Evolutionary conservation across 1,140 invertebrate species (phyloP).

Genomic region (Antheraea pernyi): DNA sequence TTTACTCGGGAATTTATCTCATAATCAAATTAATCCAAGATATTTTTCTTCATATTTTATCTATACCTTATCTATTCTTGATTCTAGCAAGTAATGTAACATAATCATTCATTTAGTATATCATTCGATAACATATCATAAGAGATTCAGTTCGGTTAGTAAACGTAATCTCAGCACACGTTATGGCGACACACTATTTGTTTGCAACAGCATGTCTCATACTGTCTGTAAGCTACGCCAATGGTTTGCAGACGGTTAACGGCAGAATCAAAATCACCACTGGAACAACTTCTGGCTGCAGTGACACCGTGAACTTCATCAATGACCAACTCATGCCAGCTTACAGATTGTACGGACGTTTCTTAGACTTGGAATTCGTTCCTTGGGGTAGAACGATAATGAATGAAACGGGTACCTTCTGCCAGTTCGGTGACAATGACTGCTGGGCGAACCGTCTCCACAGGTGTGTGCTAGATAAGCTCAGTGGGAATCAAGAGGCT

Average conservation of each 20-base stretch:
- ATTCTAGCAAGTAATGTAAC: background rate
- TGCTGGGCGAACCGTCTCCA: slow-evolving; percentile 68
- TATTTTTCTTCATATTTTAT: background rate
- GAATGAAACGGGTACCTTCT: slow-evolving; percentile 34
- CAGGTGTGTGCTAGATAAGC: slow-evolving; percentile 53
- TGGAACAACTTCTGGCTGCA: slow-evolving; percentile 51
- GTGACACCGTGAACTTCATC: slow-evolving; percentile 50
- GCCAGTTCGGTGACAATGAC: slow-evolving; percentile 51
- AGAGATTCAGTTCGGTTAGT: background rate
- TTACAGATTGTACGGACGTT: slow-evolving; percentile 48
- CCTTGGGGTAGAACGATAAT: slow-evolving; percentile 60
- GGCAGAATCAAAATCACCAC: slow-evolving; percentile 56
- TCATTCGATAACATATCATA: background rate
- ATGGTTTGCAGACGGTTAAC: slow-evolving; percentile 31
- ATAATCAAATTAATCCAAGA: background rate
- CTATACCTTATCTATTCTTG: slow-evolving; percentile 3
- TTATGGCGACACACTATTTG: slow-evolving; percentile 17
- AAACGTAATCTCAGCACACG: slow-evolving; percentile 5
- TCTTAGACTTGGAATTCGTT: slow-evolving; percentile 58
- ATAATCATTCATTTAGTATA: slow-evolving; percentile 8
- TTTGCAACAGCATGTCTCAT: slow-evolving; percentile 9
- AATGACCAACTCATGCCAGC: slow-evolving; percentile 34
- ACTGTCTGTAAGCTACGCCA: slow-evolving; percentile 1
- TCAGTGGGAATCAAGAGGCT: slow-evolving; percentile 43
- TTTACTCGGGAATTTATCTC: background rate